Conservation (phyloP, 2,888 invertebrate genomes). For the Pachydiplax longipennis region DNA sequence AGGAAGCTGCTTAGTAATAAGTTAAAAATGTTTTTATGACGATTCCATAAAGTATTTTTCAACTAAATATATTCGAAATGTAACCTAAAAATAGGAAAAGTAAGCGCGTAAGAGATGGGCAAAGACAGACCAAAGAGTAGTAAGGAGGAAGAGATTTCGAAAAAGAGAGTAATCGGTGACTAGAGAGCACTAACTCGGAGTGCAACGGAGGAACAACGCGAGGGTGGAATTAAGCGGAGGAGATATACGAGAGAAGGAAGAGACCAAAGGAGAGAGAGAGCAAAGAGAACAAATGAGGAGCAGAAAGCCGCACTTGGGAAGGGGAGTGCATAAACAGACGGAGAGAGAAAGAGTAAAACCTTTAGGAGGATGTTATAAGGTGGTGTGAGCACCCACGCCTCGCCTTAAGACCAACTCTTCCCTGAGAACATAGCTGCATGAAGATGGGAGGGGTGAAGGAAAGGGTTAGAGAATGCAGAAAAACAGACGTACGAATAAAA, state of each 20-base stretch:
- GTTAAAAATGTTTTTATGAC: no score
- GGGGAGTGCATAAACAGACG: conserved; percentile 12
- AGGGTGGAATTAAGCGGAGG: not conserved
- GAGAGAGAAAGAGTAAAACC: conserved; percentile 21
- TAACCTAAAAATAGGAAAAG: not conserved
- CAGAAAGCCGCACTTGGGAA: not conserved
- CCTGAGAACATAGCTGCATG: not conserved
- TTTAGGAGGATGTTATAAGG: not conserved
- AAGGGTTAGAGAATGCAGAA: not conserved
- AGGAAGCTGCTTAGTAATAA: no score
- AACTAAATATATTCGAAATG: no score
- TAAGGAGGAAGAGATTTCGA: not conserved
- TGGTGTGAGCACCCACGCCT: not conserved
- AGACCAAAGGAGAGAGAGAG: not conserved
- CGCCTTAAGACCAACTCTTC: not conserved
- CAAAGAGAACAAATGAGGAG: not conserved
- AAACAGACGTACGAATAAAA: no score
- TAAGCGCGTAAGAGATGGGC: not conserved
- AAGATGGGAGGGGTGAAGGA: not conserved
- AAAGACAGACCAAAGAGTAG: not conserved
- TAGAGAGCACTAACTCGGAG: no score
- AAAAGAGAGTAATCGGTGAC: no score
- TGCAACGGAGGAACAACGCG: not conserved
- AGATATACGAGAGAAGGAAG: not conserved
- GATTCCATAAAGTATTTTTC: no score